phyloP scores from a whole-genome alignment of 1,140 invertebrate genomes.

The Dinothrombium tinctorium region DNA sequence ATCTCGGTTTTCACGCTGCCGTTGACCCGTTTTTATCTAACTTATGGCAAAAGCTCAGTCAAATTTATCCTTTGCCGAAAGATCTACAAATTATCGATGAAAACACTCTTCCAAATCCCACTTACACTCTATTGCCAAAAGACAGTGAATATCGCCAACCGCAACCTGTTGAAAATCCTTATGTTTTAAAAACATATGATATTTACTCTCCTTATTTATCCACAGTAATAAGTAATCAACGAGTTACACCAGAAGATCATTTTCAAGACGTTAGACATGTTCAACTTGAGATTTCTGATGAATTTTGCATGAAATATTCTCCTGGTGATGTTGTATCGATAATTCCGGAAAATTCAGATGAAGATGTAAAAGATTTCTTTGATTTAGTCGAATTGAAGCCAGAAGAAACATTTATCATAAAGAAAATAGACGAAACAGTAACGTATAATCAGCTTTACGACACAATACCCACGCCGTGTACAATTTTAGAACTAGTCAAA shows the following conservation, averaged over 20 bases:
- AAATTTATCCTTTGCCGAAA: conserved; percentile 21
- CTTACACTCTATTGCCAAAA: conserved; percentile 23
- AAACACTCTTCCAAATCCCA: conserved; percentile 20
- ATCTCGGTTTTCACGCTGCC: conserved; percentile 64
- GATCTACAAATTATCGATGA: conserved; percentile 20
- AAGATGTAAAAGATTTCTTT: conserved; percentile 48
- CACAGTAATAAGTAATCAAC: conserved; percentile 22
- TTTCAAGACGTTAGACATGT: conserved; percentile 72
- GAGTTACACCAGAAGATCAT: conserved; percentile 30
- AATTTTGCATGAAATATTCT: conserved; percentile 30
- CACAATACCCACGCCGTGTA: conserved; percentile 19
- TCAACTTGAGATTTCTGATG: conserved; percentile 30
- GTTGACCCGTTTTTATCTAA: conserved; percentile 49
- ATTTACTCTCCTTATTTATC: conserved; percentile 12
- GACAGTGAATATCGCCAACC: too few species aligned
- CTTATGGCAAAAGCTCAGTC: conserved; percentile 38
- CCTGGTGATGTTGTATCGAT: conserved; percentile 73
- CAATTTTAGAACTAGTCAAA: conserved; percentile 22
- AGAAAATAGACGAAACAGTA: conserved; percentile 15
- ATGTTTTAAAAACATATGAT: too few species aligned
- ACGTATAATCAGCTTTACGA: conserved; percentile 4
- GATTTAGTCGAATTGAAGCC: conserved; percentile 22
- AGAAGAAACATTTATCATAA: conserved; percentile 16
- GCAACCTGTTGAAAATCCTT: too few species aligned
- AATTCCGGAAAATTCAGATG: conserved; percentile 47